Conservation (phyloP, 2,888 invertebrate species). For the Phymatocera aterrima region DNA sequence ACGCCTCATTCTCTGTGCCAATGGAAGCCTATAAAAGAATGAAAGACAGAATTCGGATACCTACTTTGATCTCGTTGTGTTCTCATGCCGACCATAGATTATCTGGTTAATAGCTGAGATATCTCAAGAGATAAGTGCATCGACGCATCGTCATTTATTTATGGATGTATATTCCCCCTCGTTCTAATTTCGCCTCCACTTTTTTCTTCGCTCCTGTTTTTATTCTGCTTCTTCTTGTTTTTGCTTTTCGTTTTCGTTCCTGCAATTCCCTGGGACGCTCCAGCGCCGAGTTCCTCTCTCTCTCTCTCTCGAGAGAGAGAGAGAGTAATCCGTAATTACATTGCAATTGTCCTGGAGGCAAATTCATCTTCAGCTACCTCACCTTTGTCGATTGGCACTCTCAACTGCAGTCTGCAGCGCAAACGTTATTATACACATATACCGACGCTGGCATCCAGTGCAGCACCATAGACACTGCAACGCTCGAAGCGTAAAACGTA, state of each 20-base stretch:
- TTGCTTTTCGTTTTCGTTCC: neutral
- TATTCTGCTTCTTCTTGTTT: neutral
- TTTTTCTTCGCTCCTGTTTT: neutral
- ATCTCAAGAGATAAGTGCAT: constrained; percentile 6
- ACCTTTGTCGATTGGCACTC: constrained; percentile 9
- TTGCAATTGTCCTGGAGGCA: constrained; percentile 45
- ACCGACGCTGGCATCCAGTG: constrained; percentile 47
- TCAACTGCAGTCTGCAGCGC: neutral
- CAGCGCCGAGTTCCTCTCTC: neutral
- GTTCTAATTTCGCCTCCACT: neutral
- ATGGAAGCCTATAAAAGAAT: constrained; percentile 24
- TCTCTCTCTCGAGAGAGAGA: too few relatives aligned
- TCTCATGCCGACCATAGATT: neutral
- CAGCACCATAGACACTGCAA: constrained; percentile 54
- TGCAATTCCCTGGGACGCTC: neutral
- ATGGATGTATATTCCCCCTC: constrained; percentile 10
- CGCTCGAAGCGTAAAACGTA: constrained; percentile 65
- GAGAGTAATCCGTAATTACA: constrained; percentile 41
- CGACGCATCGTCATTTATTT: constrained; percentile 20
- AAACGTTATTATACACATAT: constrained; percentile 2
- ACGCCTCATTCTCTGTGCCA: neutral
- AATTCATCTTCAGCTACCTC: constrained; percentile 38
- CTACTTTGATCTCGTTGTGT: constrained; percentile 31
- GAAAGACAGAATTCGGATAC: constrained; percentile 29
- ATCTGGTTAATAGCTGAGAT: constrained; percentile 15